Evolutionary conservation across 1,140 invertebrate genomes (phyloP), one percentile per base, ranked within the genome.

Genomic region (Acromyrmex echinatior): DNA sequence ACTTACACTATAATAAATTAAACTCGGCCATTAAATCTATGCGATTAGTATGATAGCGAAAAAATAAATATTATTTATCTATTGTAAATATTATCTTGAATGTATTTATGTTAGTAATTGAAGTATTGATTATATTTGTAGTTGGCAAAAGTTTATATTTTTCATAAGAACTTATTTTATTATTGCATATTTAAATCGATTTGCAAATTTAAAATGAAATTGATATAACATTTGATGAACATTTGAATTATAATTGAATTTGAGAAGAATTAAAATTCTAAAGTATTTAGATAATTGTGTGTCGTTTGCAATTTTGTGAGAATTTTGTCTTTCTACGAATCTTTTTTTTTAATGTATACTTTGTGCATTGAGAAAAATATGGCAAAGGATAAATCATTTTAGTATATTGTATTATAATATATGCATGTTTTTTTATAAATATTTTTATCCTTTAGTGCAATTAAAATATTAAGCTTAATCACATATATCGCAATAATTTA

Each of bases 1-100:
- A 76, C 80, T 80, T 71, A 65, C 53, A 78, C 28, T 65, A 58
- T 62, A 39, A 76, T 62, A 71, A 89, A 91, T 66, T 89, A 81
- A 81, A 86, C 25, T 56, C 56, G 63, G 39, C 39, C 39, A 39
- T 28, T 45, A 28, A 60, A 60, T 71, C 53, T 18, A 21, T 87
- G 56, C 62, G 16, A 73, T 60, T 25, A 39, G 49, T 63, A 53
- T 28, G 18, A 66, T 31, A 74, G 62, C 66, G 18, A 45, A 71
- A 1, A 39, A 28, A 63, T 71, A 71, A 53, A 60, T 77, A 68
- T 45, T 45, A 45, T 45, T 10, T 45, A 45, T 45, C 39, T 35
- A 35, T 35, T 35, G 31, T 45, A 45, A 45, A 45, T 45, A 73
- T 80, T 86, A 66, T 71, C 28, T 39, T 10, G 7, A 70, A 53